A percentile compares a stretch with the other conserved stretches of the same genome.
Evolutionary conservation across 2,888 invertebrate genomes (phyloP).

Genomic region (Philereme vetulata): DNA sequence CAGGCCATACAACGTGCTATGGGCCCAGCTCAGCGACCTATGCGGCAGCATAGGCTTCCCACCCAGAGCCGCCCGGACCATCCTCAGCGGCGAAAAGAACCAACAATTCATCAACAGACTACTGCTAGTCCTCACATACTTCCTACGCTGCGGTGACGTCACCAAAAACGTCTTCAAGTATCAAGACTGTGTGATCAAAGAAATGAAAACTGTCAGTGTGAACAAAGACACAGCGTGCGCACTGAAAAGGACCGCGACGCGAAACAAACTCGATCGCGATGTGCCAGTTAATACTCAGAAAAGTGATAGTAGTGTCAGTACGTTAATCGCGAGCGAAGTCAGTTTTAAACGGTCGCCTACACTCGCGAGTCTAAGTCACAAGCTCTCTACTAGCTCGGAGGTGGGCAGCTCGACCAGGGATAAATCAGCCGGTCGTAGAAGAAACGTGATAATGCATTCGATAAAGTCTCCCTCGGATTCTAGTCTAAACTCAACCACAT

Average conservation of each 20-base stretch:
- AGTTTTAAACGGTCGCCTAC: conserved; percentile 67
- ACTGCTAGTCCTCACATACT: conserved; percentile 92
- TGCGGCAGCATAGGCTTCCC: conserved; percentile 94
- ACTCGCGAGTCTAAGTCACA: conserved; percentile 61
- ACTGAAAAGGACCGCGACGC: conserved; percentile 45
- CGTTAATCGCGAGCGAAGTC: conserved; percentile 59
- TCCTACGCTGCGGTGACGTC: conserved; percentile 91
- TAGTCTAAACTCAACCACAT: conserved; percentile 63
- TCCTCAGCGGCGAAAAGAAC: conserved; percentile 88
- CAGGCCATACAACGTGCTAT: conserved; percentile 92
- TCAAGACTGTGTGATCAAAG: conserved; percentile 58
- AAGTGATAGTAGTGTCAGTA: conserved; percentile 65
- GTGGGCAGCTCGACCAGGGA: conserved; percentile 49
- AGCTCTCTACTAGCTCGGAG: conserved; percentile 73
- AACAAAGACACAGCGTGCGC: conserved; percentile 38
- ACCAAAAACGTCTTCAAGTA: conserved; percentile 75
- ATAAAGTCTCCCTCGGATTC: conserved; percentile 63
- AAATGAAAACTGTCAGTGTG: conserved; percentile 63
- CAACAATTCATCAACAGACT: conserved; percentile 88
- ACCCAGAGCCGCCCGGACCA: conserved; percentile 89
- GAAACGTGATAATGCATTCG: conserved; percentile 62
- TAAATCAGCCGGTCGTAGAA: conserved; percentile 50
- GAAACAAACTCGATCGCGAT: conserved; percentile 43
- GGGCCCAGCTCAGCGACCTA: conserved; percentile 94
- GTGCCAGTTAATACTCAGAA: conserved; percentile 61